Evolutionary conservation across 2,888 invertebrate species (phyloP).

Genomic region (Cacoxenus indagator): DNA sequence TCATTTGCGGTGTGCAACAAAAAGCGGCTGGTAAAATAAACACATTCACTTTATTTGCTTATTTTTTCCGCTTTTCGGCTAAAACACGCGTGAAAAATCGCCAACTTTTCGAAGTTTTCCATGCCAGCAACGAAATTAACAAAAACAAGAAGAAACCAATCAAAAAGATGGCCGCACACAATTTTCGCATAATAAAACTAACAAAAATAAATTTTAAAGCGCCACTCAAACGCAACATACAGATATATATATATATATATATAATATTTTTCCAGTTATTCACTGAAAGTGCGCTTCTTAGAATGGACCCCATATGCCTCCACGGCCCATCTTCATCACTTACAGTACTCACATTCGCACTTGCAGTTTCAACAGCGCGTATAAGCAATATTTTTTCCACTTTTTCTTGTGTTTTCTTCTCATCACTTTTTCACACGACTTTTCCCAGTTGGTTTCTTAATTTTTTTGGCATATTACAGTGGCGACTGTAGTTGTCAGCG

Average conservation of each 20-base stretch:
- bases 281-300: too few species aligned
- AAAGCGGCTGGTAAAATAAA: background rate
- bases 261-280: too few species aligned
- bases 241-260: background rate
- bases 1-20: background rate
- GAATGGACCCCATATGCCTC: background rate
- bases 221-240: background rate
- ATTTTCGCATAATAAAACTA: background rate
- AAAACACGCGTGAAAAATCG: background rate
- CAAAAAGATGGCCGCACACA: background rate
- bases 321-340: background rate
- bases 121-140: background rate
- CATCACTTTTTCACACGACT: background rate
- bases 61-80: background rate
- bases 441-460: background rate
- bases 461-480: conserved; percentile 2
- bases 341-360: background rate
- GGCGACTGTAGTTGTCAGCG: background rate
- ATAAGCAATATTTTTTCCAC: conserved; percentile 44
- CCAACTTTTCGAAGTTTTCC: too few species aligned
- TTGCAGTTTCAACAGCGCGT: conserved; percentile 50
- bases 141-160: background rate
- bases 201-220: background rate
- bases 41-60: background rate
- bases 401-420: background rate